Evolutionary conservation across 2,888 invertebrate genomes (phyloP).

Genomic region (Cepaea hortensis): DNA sequence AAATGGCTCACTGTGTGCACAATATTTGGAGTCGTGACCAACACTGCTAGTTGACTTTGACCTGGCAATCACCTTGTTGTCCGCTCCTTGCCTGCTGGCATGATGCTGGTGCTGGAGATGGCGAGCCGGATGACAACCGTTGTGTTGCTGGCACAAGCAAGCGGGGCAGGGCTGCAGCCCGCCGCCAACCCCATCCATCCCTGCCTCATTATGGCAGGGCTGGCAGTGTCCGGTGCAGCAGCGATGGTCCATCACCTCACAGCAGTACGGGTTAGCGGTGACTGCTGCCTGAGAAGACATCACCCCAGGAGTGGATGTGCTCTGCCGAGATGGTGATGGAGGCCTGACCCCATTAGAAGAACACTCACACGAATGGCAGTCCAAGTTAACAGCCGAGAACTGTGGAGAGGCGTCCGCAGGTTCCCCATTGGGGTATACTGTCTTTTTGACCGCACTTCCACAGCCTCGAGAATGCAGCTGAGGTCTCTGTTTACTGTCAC

Average conservation of each 20-base stretch:
- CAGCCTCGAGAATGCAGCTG: slow-evolving; percentile 9
- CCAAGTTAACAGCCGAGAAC: neutral
- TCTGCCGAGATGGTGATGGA: neutral
- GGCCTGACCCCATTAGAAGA: neutral
- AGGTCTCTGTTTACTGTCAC: slow-evolving; percentile 21
- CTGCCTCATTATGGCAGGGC: neutral
- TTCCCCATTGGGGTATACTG: neutral
- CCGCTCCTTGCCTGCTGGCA: neutral
- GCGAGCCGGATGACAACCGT: slow-evolving; percentile 2
- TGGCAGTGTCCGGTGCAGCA: slow-evolving; percentile 18
- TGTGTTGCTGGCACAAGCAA: neutral
- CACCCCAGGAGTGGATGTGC: neutral
- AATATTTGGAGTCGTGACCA: slow-evolving; percentile 32
- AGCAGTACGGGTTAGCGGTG: slow-evolving; percentile 6
- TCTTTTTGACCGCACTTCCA: slow-evolving; percentile 6
- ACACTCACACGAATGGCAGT: neutral
- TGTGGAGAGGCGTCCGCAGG: neutral
- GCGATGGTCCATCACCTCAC: slow-evolving; percentile 17
- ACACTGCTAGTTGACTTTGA: slow-evolving; percentile 35
- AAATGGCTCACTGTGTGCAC: slow-evolving; percentile 10
- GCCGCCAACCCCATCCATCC: neutral
- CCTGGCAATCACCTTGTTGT: slow-evolving; percentile 21
- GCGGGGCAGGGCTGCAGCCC: neutral
- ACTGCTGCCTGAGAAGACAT: neutral
- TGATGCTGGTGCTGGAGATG: slow-evolving; percentile 15